These are phyloP conservation scores for Elysia crispata DNA, from an alignment of 2,888 invertebrate genomes.

Conservation along the genomic window DNA sequence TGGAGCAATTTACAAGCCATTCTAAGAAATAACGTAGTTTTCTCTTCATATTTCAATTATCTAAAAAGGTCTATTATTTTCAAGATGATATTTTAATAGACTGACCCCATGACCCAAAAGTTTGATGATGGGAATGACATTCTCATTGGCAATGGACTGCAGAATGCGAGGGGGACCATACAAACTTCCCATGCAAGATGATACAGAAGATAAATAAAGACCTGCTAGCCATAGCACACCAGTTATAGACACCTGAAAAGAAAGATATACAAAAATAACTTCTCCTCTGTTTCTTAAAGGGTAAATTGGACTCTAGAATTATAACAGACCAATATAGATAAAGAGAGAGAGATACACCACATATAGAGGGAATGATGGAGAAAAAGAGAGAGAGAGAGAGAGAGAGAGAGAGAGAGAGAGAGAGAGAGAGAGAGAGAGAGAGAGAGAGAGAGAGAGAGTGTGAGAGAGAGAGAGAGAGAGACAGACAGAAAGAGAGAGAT, in stretches of 20 bases:
- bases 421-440: not conserved
- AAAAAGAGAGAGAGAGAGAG: not conserved
- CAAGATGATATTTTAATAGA: not conserved
- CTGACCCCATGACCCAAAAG: conserved; percentile 92
- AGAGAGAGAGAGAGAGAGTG: not conserved
- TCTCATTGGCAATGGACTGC: conserved; percentile 96
- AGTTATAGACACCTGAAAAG: conserved; percentile 72
- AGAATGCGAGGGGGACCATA: conserved; percentile 96
- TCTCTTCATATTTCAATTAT: too few species aligned
- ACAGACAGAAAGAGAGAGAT: too few species aligned
- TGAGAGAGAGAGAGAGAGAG: conserved; percentile 89
- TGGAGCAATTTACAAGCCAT: too few species aligned
- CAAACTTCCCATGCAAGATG: conserved; percentile 95
- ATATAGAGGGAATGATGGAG: not conserved
- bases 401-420: not conserved
- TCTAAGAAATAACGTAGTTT: too few species aligned
- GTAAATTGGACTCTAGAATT: too few species aligned
- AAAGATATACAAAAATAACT: too few species aligned
- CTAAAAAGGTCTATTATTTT: too few species aligned
- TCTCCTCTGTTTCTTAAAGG: too few species aligned
- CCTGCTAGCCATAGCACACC: conserved; percentile 90
- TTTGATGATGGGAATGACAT: conserved; percentile 93
- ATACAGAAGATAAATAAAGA: conserved; percentile 96
- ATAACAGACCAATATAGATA: too few species aligned
- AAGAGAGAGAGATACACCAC: too few species aligned